phyloP scores from a whole-genome alignment of 2,113 vertebrate species.

The Mirounga angustirostris region DNA sequence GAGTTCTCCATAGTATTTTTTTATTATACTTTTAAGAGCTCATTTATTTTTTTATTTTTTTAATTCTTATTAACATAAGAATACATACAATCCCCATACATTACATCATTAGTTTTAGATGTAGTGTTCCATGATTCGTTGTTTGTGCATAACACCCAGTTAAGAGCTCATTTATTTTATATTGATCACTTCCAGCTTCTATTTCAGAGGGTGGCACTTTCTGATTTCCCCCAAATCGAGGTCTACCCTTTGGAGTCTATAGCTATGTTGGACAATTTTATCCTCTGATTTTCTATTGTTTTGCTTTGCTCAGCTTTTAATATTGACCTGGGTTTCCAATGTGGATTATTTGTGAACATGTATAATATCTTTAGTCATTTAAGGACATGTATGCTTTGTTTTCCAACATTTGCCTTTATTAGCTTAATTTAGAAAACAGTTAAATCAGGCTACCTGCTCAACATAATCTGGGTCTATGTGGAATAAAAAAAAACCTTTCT shows the following conservation, averaged over 20 bases:
- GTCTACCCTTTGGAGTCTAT: not conserved
- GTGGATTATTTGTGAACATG: not conserved
- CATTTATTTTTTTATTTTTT: no score
- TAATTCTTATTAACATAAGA: no score
- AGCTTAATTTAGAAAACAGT: not conserved
- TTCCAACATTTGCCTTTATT: not conserved
- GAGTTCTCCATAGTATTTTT: not conserved
- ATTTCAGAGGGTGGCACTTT: not conserved
- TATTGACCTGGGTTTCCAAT: not conserved
- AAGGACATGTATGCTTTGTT: not conserved
- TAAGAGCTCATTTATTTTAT: no score
- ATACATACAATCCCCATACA: no score
- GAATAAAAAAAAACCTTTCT: not conserved
- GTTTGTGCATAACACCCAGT: no score
- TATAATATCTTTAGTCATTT: not conserved
- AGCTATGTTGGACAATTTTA: not conserved
- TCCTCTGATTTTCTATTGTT: not conserved
- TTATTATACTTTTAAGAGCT: not conserved
- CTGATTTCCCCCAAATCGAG: not conserved
- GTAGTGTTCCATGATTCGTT: no score
- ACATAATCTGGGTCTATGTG: not conserved
- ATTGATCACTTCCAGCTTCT: not conserved
- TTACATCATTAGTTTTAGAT: no score
- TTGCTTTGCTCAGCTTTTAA: not conserved
- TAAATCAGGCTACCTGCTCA: not conserved